Conservation (phyloP, 2,888 invertebrate genomes). For the Choreutis nemorana region DNA sequence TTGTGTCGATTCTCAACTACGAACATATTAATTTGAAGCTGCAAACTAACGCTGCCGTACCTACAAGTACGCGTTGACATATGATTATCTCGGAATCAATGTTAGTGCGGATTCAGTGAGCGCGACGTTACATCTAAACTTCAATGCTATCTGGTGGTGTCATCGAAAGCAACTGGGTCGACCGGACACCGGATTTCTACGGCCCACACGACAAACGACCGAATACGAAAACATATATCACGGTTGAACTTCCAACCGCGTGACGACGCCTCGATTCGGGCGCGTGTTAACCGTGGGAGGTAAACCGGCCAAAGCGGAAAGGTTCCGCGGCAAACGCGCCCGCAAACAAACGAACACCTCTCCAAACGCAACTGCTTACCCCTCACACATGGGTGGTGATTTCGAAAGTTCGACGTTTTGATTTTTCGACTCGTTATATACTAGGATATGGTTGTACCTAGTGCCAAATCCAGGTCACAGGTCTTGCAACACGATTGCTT, state of each 20-base stretch:
- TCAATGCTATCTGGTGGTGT: slow-evolving; percentile 46
- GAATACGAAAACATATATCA: slow-evolving; percentile 29
- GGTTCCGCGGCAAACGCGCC: slow-evolving; percentile 9
- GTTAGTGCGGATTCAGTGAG: slow-evolving; percentile 15
- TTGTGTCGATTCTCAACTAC: too few relatives aligned
- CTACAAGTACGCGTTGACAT: too few relatives aligned
- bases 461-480: too few relatives aligned
- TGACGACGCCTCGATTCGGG: slow-evolving; percentile 26
- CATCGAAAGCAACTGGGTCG: slow-evolving; percentile 50
- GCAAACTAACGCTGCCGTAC: too few relatives aligned
- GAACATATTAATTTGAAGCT: too few relatives aligned
- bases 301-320: too few relatives aligned
- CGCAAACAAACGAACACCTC: slow-evolving; percentile 9
- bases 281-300: slow-evolving; percentile 27
- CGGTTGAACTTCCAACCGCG: slow-evolving; percentile 16
- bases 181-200: slow-evolving; percentile 43
- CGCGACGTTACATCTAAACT: slow-evolving; percentile 24
- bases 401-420: slow-evolving; percentile 4
- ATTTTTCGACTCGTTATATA: too few relatives aligned
- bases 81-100: slow-evolving; percentile 9
- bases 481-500: too few relatives aligned
- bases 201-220: slow-evolving; percentile 27
- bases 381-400: slow-evolving; percentile 2
- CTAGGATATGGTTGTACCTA: too few relatives aligned
- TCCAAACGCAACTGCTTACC: slow-evolving; percentile 8